Conservation (phyloP, 2,888 invertebrate species). For the Trichopria drosophilae region DNA sequence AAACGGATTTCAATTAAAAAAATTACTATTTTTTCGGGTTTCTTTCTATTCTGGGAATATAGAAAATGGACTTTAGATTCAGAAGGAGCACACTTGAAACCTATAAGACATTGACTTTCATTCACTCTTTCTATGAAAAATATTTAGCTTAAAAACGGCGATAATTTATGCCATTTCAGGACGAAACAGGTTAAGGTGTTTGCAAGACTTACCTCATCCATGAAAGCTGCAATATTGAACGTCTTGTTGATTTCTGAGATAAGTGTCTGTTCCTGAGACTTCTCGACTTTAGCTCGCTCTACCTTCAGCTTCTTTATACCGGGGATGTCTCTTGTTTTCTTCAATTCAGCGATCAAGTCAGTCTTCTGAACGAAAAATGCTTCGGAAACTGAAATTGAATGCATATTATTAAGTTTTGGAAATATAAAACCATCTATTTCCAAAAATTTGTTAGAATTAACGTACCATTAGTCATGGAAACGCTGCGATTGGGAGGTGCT, state of each 20-base stretch:
- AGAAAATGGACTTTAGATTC: background rate
- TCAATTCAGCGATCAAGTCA: slow-evolving; percentile 88
- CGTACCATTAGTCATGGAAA: slow-evolving; percentile 65
- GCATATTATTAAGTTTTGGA: background rate
- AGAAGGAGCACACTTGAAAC: too few relatives aligned
- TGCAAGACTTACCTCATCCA: slow-evolving; percentile 76
- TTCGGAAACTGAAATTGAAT: slow-evolving; percentile 60
- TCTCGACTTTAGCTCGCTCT: slow-evolving; percentile 83
- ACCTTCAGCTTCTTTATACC: slow-evolving; percentile 94
- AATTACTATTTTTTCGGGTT: too few relatives aligned
- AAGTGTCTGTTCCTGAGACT: slow-evolving; percentile 79
- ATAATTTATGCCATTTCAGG: too few relatives aligned
- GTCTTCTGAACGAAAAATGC: slow-evolving; percentile 77
- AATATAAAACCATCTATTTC: slow-evolving; percentile 11
- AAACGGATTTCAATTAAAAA: slow-evolving; percentile 3
- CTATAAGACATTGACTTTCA: background rate
- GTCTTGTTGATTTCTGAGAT: slow-evolving; percentile 83
- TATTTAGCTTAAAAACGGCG: too few relatives aligned
- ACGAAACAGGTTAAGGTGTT: background rate
- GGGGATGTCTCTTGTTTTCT: slow-evolving; percentile 88
- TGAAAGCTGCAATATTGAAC: slow-evolving; percentile 83
- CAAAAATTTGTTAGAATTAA: slow-evolving; percentile 10
- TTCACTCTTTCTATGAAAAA: slow-evolving; percentile 7
- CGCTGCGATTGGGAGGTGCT: slow-evolving; percentile 75
- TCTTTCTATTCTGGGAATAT: too few relatives aligned